Percentiles rank a stretch among this genome's conserved stretches.
These are phyloP conservation scores for Chelidonichthys spinosus DNA, from an alignment of 2,797 vertebrate genomes.

Conservation along the genomic window DNA sequence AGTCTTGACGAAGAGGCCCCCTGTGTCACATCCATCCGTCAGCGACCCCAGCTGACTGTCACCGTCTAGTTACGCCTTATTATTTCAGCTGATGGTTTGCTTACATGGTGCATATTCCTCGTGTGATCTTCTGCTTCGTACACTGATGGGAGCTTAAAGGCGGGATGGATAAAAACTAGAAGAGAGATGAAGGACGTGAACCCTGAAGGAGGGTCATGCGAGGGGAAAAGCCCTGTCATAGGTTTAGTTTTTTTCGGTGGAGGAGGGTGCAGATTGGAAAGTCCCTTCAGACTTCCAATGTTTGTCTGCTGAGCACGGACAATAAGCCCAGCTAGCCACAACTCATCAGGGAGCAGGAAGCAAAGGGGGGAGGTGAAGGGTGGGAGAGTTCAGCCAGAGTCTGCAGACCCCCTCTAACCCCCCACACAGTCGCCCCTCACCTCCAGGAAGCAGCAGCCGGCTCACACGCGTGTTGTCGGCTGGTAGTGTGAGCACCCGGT, in stretches of 20 bases:
- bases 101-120: neutral
- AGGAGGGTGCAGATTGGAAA: constrained; percentile 62
- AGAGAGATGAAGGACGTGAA: too few species aligned
- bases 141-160: too few species aligned
- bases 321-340: constrained; percentile 61
- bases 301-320: constrained; percentile 65
- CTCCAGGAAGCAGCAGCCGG: constrained; percentile 60
- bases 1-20: neutral
- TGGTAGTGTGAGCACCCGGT: constrained; percentile 27
- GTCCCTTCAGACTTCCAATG: constrained; percentile 68
- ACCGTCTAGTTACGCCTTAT: neutral
- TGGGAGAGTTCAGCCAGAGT: constrained; percentile 74
- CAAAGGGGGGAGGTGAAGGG: constrained; percentile 61
- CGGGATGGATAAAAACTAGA: too few species aligned
- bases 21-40: neutral
- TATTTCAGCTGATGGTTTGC: neutral
- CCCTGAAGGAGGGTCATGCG: neutral
- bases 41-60: too few species aligned
- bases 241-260: neutral
- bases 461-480: constrained; percentile 52
- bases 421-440: neutral
- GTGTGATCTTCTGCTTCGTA: too few species aligned
- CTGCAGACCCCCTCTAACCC: constrained; percentile 3
- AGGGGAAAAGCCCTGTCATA: constrained; percentile 1
- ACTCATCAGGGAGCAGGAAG: constrained; percentile 78